Evolutionary conservation across 2,888 invertebrate species (phyloP).

Genomic region (Morinoia aosen): DNA sequence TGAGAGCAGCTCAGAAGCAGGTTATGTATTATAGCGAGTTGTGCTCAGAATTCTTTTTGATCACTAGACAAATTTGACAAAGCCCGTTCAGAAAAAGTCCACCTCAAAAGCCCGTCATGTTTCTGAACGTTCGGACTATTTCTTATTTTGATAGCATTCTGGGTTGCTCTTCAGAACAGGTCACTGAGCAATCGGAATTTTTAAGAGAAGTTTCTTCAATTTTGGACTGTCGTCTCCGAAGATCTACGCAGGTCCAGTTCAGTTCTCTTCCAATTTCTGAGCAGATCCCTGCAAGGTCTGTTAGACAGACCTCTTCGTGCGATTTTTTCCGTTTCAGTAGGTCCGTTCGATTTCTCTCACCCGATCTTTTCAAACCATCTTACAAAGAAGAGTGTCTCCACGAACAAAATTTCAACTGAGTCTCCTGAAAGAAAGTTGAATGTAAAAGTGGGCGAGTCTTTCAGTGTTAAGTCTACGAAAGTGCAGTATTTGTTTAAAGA

Average conservation of each 20-base stretch:
- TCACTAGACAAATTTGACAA: neutral
- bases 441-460: neutral
- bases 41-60: neutral
- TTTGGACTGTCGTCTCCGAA: neutral
- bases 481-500: slow-evolving; percentile 35
- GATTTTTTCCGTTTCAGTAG: slow-evolving; percentile 45
- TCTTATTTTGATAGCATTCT: neutral
- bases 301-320: neutral
- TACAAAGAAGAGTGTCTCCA: slow-evolving; percentile 29
- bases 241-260: slow-evolving; percentile 3
- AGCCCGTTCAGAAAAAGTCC: neutral
- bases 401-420: slow-evolving; percentile 38
- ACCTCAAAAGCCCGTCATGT: neutral
- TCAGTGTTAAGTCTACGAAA: slow-evolving; percentile 42
- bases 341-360: slow-evolving; percentile 37
- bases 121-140: neutral
- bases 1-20: too few species aligned
- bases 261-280: neutral
- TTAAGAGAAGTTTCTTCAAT: neutral
- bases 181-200: neutral
- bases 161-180: neutral
- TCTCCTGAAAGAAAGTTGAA: slow-evolving; percentile 27
- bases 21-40: neutral
- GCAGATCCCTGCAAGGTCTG: neutral
- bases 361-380: slow-evolving; percentile 30